Evolutionary conservation across 2,888 invertebrate species (phyloP), one percentile per base, ranked within the genome.

Genomic region (Drosophila nigritarsus): DNA sequence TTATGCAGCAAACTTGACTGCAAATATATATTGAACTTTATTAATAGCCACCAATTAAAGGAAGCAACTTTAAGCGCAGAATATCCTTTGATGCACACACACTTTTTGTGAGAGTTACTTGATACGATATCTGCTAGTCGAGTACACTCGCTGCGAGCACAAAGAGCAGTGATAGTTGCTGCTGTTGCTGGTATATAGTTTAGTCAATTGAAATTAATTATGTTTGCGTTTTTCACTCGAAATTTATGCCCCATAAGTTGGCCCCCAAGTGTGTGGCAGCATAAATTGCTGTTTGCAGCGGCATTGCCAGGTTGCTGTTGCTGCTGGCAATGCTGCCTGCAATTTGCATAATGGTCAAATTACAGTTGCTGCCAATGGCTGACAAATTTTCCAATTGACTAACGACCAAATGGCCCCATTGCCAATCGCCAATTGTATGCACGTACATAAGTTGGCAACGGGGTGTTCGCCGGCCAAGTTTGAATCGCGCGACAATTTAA

Each of bases 201-300:
- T 62, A 76, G 75, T 85, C 74, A 83, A 85, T 86, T 88, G 80
- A 77, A 90, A 88, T 90, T 90, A 88, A 85, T 88, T 90, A 86
- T 90, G 83, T 77, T 85, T 65, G 82, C 69, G 48, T 51, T 73
- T 65, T 70, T 53, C 63, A 70, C 64, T 69, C 49, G 45, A 73
- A 82, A 90, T 85, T 90, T 90, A 85, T 85, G 83, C 83, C 55
- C 86, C 83, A 72, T 76, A 87, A 84, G 82, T 82, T 89, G 83
- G 72, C 83, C 90, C 66, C 68, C 86, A 84, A 87, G 88, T 88
- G 85, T 84, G 89, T 72, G 83, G 85, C 63, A 69, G 89, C 83
- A 89, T 83, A 83, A 83, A 89, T 83, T 89, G 73, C 62, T 58
- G 71, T 24, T 53, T 49, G 60, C 24, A 51, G 34, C 15, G 24